These are phyloP conservation scores for Onychomys leucogaster DNA, from an alignment of 2,797 vertebrate species.

Conservation along the genomic window DNA sequence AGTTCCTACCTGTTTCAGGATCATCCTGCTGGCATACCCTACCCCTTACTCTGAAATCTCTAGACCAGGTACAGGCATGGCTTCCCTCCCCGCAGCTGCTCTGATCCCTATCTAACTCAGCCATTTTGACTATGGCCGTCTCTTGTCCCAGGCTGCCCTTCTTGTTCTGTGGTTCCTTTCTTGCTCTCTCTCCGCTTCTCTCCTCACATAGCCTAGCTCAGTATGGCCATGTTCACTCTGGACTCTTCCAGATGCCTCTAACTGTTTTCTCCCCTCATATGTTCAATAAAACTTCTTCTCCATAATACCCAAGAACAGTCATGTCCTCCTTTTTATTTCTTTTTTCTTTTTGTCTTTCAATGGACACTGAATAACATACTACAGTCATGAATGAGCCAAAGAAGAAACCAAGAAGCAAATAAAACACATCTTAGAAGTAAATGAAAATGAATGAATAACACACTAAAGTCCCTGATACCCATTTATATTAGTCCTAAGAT, in stretches of 20 bases:
- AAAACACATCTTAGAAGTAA: neutral
- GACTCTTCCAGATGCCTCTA: neutral
- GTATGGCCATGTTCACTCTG: neutral
- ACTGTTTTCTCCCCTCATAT: neutral
- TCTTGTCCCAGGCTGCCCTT: neutral
- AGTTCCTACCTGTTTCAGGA: neutral
- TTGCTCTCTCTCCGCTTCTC: too few relatives aligned
- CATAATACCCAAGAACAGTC: too few relatives aligned
- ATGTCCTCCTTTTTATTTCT: neutral
- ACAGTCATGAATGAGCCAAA: neutral
- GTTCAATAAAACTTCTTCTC: neutral
- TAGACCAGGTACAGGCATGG: neutral
- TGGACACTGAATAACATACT: neutral
- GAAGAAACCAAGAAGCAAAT: neutral
- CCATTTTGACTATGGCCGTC: neutral
- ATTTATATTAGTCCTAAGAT: neutral
- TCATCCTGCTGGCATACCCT: neutral
- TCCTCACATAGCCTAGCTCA: neutral
- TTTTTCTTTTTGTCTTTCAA: neutral
- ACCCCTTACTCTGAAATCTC: neutral
- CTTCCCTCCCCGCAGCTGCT: accelerated
- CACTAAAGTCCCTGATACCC: neutral
- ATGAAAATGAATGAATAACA: neutral
- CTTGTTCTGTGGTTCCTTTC: neutral
- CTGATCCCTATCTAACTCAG: neutral